These are phyloP conservation scores for Protonibea diacanthus DNA, from an alignment of 2,797 vertebrate genomes.

Conservation along the genomic window DNA sequence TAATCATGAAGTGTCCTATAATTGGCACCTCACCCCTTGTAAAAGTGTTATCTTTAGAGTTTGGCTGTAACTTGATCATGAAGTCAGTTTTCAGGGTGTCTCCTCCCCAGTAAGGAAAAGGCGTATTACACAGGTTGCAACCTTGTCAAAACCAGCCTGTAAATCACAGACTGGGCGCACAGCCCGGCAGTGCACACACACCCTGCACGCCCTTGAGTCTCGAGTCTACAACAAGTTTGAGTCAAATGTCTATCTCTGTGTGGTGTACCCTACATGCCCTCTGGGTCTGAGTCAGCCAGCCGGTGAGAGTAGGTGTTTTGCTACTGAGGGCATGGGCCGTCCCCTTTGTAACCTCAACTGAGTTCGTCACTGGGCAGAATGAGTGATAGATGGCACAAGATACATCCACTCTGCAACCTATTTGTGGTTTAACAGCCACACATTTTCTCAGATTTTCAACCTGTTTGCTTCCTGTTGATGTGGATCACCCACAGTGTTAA, in stretches of 20 bases:
- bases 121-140: constrained; percentile 54
- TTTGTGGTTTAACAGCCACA: constrained; percentile 67
- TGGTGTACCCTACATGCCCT: constrained; percentile 64
- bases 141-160: constrained; percentile 74
- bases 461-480: constrained; percentile 73
- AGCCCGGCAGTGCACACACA: constrained; percentile 51
- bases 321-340: constrained; percentile 44
- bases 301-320: constrained; percentile 59
- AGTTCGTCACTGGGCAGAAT: constrained; percentile 47
- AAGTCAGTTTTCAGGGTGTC: constrained; percentile 57
- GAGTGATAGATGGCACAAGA: constrained; percentile 44
- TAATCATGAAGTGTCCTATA: neutral
- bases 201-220: constrained; percentile 46
- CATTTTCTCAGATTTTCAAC: constrained; percentile 50
- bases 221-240: constrained; percentile 49
- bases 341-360: constrained; percentile 54
- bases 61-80: constrained; percentile 59
- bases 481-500: constrained; percentile 75
- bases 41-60: constrained; percentile 55
- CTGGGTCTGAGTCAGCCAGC: constrained; percentile 72
- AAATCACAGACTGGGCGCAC: constrained; percentile 74
- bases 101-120: constrained; percentile 62
- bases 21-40: constrained; percentile 9
- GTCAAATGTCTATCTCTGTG: constrained; percentile 44
- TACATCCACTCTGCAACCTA: constrained; percentile 17